Evolutionary conservation across 23 tunicate genomes (phyloP), one percentile per base, ranked within the genome.

Genomic region (Halocynthia aurantium): DNA sequence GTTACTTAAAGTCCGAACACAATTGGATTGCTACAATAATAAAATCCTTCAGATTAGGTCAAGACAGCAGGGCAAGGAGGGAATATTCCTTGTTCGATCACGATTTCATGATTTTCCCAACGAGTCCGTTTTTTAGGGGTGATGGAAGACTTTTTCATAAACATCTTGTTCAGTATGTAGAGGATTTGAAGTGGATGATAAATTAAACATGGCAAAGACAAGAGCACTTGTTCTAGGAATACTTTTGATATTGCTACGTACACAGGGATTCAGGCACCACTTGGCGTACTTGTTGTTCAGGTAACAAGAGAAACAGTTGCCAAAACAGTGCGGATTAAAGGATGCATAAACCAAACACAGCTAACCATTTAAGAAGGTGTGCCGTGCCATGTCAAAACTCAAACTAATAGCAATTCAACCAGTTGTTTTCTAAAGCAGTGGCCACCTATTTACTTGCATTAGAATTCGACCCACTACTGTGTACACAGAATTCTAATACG

Each of bases 271-370:
- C 70, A 49, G 19, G 15, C 49, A 65, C 49, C 31, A 65, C 70
- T 65, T 65, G 70, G 31, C 10, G 49, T 49, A 65, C 70, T 65
- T 65, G 70, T 65, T 20, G 70, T 65, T 65, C 31, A 65, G 70
- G 70, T 65, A 65, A 65, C 70, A 15, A 49, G 70, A 65, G 70
- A 65, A 65, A 65, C 70, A 65, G 70, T 65, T 20, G 31, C 70
- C 70, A 65, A 10, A 65, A 65, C 70, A 65, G 22, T 65, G 19
- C 63, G 2, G 2, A 13, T 13, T n/a, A n/a, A 58, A 0, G 63
- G 17, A n/a, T 13, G 15, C 63, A 15, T 58, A 15, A 58, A 13
- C 15, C 63, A n/a, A n/a, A 58, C 15, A 31, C 44, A 31, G 44
- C 44, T 31, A 31, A 31, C 44, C 44, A 31, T 31, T 31, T 31